These are phyloP conservation scores for Parus major DNA, from an alignment of 2,113 vertebrate genomes.

Conservation along the genomic window DNA sequence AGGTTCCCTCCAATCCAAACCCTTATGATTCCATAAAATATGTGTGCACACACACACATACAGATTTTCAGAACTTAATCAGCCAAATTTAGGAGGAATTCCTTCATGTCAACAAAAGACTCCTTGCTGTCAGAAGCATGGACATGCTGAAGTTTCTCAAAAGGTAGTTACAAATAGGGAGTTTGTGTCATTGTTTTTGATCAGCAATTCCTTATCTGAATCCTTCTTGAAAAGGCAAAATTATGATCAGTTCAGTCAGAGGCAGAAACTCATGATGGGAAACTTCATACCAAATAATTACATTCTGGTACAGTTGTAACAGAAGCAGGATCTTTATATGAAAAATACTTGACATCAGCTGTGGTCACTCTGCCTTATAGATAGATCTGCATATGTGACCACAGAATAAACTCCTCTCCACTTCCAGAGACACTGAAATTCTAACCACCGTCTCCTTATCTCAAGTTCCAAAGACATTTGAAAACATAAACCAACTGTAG, in stretches of 20 bases:
- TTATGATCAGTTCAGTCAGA: neutral
- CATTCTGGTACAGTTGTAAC: neutral
- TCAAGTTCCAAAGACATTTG: neutral
- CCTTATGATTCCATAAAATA: neutral
- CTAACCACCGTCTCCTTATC: neutral
- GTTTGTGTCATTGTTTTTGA: neutral
- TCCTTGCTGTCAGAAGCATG: neutral
- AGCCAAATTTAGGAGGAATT: neutral
- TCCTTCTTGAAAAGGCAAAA: neutral
- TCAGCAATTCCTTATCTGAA: neutral
- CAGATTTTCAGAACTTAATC: neutral
- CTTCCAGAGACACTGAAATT: neutral
- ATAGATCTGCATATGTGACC: neutral
- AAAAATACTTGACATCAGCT: neutral
- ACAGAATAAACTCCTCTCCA: neutral
- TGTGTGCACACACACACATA: rapidly evolving
- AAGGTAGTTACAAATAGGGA: neutral
- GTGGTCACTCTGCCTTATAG: neutral
- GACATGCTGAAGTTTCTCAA: neutral
- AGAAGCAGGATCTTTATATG: neutral
- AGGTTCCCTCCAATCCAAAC: neutral
- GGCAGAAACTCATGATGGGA: neutral
- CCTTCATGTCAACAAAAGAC: neutral
- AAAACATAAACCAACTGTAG: neutral
- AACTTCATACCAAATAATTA: neutral